Conservation (phyloP, 2,797 vertebrate genomes). For the Acanthurus lineatus region DNA sequence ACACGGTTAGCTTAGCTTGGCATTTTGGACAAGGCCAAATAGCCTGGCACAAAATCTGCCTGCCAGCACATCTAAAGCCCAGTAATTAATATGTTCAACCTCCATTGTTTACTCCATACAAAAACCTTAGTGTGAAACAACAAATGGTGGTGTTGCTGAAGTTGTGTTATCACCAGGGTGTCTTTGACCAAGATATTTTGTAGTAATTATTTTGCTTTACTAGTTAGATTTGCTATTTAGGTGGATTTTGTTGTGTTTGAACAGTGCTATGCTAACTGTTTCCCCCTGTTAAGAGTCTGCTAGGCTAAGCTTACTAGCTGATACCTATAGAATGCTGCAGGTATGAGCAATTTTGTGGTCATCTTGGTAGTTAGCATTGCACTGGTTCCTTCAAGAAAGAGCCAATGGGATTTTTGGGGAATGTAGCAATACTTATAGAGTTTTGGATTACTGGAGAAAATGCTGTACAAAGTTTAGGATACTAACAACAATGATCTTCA, state of each 20-base stretch:
- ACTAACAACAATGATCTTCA: too few species aligned
- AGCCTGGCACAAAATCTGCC: neutral
- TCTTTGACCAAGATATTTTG: neutral
- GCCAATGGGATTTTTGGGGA: too few species aligned
- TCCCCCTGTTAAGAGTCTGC: conserved; percentile 10
- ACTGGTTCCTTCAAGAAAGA: too few species aligned
- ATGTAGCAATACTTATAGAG: too few species aligned
- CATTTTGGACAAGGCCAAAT: neutral
- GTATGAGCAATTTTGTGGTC: too few species aligned
- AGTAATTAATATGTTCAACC: conserved; percentile 5
- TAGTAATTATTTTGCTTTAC: too few species aligned
- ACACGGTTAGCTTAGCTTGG: conserved; percentile 2
- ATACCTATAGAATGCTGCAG: too few species aligned
- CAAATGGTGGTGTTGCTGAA: neutral
- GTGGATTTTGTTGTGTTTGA: conserved; percentile 6
- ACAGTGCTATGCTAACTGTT: neutral
- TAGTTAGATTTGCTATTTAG: neutral
- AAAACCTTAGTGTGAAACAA: conserved; percentile 1
- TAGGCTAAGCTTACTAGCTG: conserved; percentile 14
- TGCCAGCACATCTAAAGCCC: neutral
- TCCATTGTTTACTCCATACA: neutral
- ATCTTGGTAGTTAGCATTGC: too few species aligned
- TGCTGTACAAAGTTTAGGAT: too few species aligned
- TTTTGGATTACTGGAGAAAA: too few species aligned
- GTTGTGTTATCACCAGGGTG: neutral